Evolutionary conservation across 2,797 vertebrate species (phyloP).

Genomic region (Sarcoramphus papa): DNA sequence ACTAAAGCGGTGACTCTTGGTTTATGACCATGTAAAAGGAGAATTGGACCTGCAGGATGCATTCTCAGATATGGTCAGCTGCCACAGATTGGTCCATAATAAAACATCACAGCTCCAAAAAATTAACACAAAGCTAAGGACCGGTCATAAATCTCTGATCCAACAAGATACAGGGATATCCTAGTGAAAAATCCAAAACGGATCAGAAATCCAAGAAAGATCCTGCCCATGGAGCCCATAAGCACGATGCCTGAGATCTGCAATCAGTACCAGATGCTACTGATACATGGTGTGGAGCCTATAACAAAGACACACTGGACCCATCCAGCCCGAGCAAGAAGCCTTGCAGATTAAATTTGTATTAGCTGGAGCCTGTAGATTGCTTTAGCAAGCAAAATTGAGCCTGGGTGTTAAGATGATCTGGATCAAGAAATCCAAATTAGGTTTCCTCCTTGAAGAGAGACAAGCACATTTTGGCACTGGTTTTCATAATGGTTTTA

Average conservation of each 20-base stretch:
- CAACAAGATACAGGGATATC: not conserved
- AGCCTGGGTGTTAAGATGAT: conserved; percentile 28
- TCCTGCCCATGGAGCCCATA: not conserved
- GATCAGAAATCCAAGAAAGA: not conserved
- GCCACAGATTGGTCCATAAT: not conserved
- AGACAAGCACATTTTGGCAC: conserved; percentile 9
- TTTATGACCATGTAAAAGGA: not conserved
- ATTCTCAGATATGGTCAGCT: not conserved
- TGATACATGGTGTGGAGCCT: not conserved
- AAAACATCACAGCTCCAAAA: not conserved
- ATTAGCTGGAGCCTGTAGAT: conserved; percentile 4
- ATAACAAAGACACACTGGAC: not conserved
- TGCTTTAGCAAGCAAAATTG: conserved; percentile 41
- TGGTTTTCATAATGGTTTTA: not conserved
- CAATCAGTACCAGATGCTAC: not conserved
- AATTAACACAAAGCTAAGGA: not conserved
- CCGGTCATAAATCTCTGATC: not conserved
- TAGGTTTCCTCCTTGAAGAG: conserved; percentile 22
- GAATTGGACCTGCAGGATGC: not conserved
- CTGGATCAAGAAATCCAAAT: conserved; percentile 37
- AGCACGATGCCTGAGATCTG: not conserved
- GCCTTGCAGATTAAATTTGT: conserved; percentile 17
- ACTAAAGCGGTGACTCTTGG: not conserved
- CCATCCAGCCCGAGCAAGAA: not conserved
- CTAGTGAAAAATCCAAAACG: not conserved